Evolutionary conservation across 2,113 vertebrate genomes (phyloP).

Genomic region (Mirza zaza): DNA sequence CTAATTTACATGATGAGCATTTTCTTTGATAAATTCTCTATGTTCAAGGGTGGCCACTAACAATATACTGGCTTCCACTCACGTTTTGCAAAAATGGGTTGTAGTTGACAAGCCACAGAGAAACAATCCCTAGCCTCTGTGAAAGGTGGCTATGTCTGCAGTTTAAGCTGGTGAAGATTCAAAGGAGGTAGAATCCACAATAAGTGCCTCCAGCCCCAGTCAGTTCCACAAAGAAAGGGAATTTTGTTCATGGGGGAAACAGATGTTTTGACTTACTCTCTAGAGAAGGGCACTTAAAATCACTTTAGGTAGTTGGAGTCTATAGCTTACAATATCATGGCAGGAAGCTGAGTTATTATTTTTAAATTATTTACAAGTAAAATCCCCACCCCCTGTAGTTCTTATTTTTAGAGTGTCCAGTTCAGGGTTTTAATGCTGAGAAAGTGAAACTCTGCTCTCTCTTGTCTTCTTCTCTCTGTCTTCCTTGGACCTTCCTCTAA

Average conservation of each 20-base stretch:
- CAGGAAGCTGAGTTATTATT: not conserved
- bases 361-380: conserved; percentile 26
- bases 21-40: conserved; percentile 1
- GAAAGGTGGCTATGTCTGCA: not conserved
- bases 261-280: not conserved
- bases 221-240: not conserved
- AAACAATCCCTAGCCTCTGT: not conserved
- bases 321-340: not conserved
- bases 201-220: not conserved
- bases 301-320: not conserved
- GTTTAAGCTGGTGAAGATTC: not conserved
- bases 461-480: not conserved
- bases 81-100: not conserved
- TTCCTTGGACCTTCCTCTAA: not conserved
- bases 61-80: not conserved
- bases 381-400: not conserved
- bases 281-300: not conserved
- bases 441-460: not conserved
- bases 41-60: not conserved
- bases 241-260: not conserved
- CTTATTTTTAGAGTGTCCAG: not conserved
- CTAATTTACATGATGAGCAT: not conserved
- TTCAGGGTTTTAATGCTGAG: not conserved
- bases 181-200: not conserved
- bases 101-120: not conserved